These are phyloP conservation scores for Choristoneura rosaceana DNA, from an alignment of 2,888 invertebrate species.

Conservation along the genomic window DNA sequence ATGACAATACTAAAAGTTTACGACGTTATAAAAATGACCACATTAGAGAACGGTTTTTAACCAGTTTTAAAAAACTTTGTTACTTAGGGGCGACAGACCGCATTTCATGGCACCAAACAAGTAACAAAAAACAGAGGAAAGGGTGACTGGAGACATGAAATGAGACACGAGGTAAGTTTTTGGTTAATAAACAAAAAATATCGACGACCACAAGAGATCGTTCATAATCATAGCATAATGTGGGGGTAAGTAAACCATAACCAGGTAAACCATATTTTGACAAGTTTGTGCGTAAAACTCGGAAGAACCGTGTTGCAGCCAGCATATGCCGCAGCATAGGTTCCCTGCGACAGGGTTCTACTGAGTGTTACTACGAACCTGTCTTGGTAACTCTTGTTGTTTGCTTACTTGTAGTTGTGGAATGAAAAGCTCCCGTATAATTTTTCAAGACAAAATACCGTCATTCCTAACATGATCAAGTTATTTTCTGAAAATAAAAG, in stretches of 20 bases:
- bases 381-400: no score
- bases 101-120: constrained; percentile 1
- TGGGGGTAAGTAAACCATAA: neutral
- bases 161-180: neutral
- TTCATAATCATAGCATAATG: neutral
- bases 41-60: neutral
- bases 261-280: no score
- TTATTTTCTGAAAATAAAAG: no score
- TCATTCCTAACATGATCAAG: no score
- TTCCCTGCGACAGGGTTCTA: no score
- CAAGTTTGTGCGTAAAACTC: no score
- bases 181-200: neutral
- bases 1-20: neutral
- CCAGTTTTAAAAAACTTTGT: neutral
- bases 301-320: no score
- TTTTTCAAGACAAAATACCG: no score
- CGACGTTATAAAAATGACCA: neutral
- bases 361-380: no score
- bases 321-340: no score
- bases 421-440: no score
- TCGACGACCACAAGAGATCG: neutral
- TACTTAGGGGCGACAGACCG: neutral
- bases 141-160: neutral
- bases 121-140: constrained; percentile 9
- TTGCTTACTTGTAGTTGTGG: no score